A percentile compares a stretch with the other conserved stretches of the same genome.
Evolutionary conservation across 2,113 vertebrate species (phyloP).

Genomic region (Tetraodon nigroviridis): DNA sequence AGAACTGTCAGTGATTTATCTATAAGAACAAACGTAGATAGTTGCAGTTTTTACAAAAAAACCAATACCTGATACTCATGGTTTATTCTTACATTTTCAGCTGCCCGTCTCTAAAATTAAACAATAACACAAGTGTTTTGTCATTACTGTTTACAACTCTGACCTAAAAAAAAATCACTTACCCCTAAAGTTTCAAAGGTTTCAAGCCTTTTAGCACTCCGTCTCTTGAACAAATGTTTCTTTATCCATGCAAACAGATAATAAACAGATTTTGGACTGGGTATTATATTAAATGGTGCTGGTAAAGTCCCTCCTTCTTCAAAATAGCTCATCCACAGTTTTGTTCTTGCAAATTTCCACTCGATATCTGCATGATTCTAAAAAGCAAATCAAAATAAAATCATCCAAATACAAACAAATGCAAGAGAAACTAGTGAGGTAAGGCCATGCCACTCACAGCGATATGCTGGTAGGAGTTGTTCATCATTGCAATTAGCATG

Average conservation of each 20-base stretch:
- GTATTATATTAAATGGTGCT: conserved; percentile 95
- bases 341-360: conserved; percentile 99
- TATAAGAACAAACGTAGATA: neutral
- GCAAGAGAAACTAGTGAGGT: neutral
- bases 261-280: conserved; percentile 92
- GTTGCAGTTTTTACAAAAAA: neutral
- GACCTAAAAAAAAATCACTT: conserved; percentile 50
- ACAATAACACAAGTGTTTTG: conserved; percentile 8
- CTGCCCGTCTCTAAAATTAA: conserved; percentile 82
- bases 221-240: conserved; percentile 79
- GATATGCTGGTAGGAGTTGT: conserved; percentile 98
- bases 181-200: conserved; percentile 91
- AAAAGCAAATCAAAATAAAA: conserved; percentile 21
- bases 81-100: conserved; percentile 86
- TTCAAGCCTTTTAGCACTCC: conserved; percentile 77
- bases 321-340: conserved; percentile 99
- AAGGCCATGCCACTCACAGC: conserved; percentile 79
- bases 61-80: conserved; percentile 90
- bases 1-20: conserved; percentile 63
- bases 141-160: too few species aligned
- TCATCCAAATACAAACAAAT: neutral
- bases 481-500: conserved; percentile 99
- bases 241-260: conserved; percentile 86
- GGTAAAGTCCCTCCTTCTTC: conserved; percentile 97
- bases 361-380: conserved; percentile 98